These are phyloP conservation scores for Lophotis ruficrista DNA, from an alignment of 2,113 vertebrate genomes.

Conservation along the genomic window DNA sequence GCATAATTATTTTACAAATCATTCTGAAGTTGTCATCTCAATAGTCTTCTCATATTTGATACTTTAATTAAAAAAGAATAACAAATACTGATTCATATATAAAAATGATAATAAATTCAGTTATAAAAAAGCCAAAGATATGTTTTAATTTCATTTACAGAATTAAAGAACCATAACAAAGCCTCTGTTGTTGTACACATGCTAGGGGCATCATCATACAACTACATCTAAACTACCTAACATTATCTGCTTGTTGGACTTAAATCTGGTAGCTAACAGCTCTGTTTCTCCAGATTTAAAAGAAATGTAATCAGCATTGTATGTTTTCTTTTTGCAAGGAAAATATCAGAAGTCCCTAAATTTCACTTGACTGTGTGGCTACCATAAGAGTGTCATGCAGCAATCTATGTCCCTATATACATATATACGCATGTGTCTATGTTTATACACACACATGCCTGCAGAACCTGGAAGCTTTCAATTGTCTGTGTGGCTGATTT, in stretches of 20 bases:
- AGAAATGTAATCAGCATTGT: background rate
- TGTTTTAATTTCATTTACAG: background rate
- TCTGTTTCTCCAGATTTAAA: background rate
- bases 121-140: background rate
- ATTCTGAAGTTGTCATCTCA: background rate
- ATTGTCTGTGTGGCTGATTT: background rate
- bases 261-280: background rate
- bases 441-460: background rate
- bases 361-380: background rate
- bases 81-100: background rate
- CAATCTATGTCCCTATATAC: too few relatives aligned
- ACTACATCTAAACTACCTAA: background rate
- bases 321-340: background rate
- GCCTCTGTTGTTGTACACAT: background rate
- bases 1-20: background rate
- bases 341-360: background rate
- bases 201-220: background rate
- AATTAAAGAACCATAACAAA: background rate
- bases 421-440: too few relatives aligned
- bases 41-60: background rate
- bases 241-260: background rate
- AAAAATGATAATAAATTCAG: background rate
- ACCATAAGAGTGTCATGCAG: background rate
- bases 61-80: background rate
- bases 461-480: background rate